Conservation (phyloP, 2,888 invertebrate genomes). For the Sisyra terminalis region DNA sequence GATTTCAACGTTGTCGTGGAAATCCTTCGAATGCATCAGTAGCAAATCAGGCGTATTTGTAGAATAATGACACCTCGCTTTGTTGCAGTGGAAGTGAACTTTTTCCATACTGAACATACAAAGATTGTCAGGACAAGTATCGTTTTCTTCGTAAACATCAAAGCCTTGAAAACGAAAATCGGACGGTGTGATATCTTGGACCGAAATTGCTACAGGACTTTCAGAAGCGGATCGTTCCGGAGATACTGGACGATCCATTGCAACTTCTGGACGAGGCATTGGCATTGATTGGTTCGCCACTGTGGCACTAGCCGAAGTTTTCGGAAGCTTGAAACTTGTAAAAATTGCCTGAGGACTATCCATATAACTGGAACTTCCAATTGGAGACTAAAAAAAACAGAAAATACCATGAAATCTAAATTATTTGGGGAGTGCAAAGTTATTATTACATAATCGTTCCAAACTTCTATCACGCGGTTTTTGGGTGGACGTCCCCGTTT, state of each 20-base stretch:
- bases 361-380: conserved; percentile 25
- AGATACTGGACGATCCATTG: not conserved
- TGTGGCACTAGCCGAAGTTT: conserved; percentile 25
- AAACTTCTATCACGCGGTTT: conserved; percentile 83
- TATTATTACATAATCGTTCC: conserved; percentile 65
- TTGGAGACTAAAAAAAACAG: conserved; percentile 18
- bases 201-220: conserved; percentile 23
- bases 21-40: conserved; percentile 70
- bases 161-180: conserved; percentile 44
- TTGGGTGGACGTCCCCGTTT: conserved; percentile 94
- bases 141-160: conserved; percentile 39
- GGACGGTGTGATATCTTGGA: conserved; percentile 18
- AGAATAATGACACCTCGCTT: conserved; percentile 65
- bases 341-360: conserved; percentile 80
- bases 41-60: conserved; percentile 64
- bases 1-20: conserved; percentile 67
- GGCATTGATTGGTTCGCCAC: not conserved
- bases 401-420: not conserved
- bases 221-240: conserved; percentile 23
- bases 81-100: conserved; percentile 75
- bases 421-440: not conserved
- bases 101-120: conserved; percentile 51
- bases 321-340: conserved; percentile 83
- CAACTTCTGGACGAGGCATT: not conserved
- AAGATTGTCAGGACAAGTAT: conserved; percentile 55